Evolutionary conservation across 2,797 vertebrate species (phyloP), one percentile per base, ranked within the genome.

Genomic region (Premnoplex brunnescens): DNA sequence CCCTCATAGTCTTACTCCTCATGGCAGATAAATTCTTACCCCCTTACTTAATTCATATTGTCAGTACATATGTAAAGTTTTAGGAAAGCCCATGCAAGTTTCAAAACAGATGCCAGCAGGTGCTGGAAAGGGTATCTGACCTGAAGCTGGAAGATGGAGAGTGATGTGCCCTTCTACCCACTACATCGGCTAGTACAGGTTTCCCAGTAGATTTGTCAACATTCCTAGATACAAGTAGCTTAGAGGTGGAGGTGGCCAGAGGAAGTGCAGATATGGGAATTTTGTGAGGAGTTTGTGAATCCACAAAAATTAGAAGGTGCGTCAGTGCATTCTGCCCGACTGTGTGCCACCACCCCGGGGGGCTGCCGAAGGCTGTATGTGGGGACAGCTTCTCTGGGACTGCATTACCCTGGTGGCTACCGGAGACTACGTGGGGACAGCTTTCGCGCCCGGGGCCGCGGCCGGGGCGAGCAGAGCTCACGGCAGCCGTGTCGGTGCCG

Each of bases 131-230:
- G 27, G 2, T 21, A 46, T 34, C 11, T 8, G 11, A 15, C 34
- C 14, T 1, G 2, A n/a, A 27, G 21, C 28, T 43, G 7, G 10
- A 36, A 26, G 18, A 14, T 0, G 5, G 26, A 27, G 5, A 22
- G 14, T 2, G 14, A 15, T 11, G 12, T 7, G 6, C 24, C 8
- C 34, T 48, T 69, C 54, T 39, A 15, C 9, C 22, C 14, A 2
- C 28, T 56, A 12, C 10, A 8, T 2, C 17, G 36, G 32, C 12
- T 41, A 23, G 14, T 14, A 26, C 2, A 1, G 24, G 27, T 51
- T 75, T 63, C 30, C 12, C 74, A 15, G 26, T 26, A 52, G 19
- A 88, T 41, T 30, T 24, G 19, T 15, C 44, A 60, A 27, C 24
- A 5, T 32, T 69, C 22, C 32, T 56, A 14, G 18, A 12, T 6